Base-by-base conservation (phyloP, 2,113 vertebrate genomes). In the Cinclus mexicanus region DNA sequence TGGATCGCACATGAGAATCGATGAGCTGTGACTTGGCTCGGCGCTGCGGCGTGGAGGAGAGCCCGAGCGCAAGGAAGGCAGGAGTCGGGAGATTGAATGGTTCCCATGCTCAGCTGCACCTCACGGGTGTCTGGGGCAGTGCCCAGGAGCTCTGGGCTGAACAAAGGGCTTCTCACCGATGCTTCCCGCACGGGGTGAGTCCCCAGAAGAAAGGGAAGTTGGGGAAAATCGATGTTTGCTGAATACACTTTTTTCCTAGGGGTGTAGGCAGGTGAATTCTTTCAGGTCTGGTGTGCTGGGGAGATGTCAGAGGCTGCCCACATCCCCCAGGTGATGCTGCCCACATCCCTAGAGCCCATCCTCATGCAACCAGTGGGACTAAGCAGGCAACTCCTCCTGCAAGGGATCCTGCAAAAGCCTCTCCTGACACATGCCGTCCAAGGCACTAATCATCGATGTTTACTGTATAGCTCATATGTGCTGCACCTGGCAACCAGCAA, bases 391-490 rank as follows among this genome's bases (percentile, higher is more conserved):
- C 64, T 44, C 89, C 72, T 84, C 49, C 89, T 47, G 90, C n/a
- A 4, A 90, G 59, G 82, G 65, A 65, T 91, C 75, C 95, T 93
- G 75, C 35, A 50, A 53, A 59, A 83, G 90, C 87, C 94, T 59
- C 24, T 37, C 90, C 94, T 85, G 91, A 95, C 94, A 95, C 95
- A 85, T 91, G 93, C 95, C 87, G 94, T 97, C 96, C 96, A 96
- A 97, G 92, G 95, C 96, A 77, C 96, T 96, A 96, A 94, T 96
- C 94, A 93, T 96, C 46, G 85, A 64, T 97, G 95, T 94, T 96
- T 93, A 91, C 94, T 94, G 83, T 91, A 88, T 93, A 90, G 93
- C 96, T 96, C 95, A 94, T 95, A 93, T 94, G 94, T 96, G 88
- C 92, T 96, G 92, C 93, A 96, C 95, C 95, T 97, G 95, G 95